Evolutionary conservation across 2,797 vertebrate genomes (phyloP).

Genomic region (Sebastes paucispinis): DNA sequence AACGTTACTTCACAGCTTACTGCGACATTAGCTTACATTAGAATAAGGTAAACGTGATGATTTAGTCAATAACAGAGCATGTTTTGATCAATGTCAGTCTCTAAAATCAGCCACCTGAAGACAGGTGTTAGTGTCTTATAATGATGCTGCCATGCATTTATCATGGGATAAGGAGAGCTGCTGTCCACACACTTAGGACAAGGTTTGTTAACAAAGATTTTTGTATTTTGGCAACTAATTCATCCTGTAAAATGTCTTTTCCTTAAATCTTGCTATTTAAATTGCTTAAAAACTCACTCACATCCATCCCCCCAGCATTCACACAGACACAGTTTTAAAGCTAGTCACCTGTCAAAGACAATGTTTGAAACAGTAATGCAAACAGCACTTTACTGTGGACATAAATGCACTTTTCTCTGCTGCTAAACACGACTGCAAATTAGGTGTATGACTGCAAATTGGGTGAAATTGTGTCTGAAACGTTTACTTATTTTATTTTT

Average conservation of each 20-base stretch:
- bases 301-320: too few species aligned
- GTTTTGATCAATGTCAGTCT: not conserved
- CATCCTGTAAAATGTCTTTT: not conserved
- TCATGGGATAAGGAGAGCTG: constrained; percentile 51
- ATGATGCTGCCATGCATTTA: constrained; percentile 35
- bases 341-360: too few species aligned
- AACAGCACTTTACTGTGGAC: too few species aligned
- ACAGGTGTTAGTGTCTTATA: too few species aligned
- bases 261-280: not conserved
- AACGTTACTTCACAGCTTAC: not conserved
- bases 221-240: not conserved
- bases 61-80: not conserved
- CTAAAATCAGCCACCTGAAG: not conserved
- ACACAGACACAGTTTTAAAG: too few species aligned
- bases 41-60: not conserved
- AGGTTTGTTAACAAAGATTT: constrained; percentile 53
- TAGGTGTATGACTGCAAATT: too few species aligned
- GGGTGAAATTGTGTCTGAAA: too few species aligned
- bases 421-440: too few species aligned
- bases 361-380: accelerated
- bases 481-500: too few species aligned
- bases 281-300: not conserved
- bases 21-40: not conserved
- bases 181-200: constrained; percentile 17
- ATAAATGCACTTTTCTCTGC: too few species aligned